Base-by-base conservation (phyloP, 2,113 vertebrate genomes). In the Prochilodus magdalenae region DNA sequence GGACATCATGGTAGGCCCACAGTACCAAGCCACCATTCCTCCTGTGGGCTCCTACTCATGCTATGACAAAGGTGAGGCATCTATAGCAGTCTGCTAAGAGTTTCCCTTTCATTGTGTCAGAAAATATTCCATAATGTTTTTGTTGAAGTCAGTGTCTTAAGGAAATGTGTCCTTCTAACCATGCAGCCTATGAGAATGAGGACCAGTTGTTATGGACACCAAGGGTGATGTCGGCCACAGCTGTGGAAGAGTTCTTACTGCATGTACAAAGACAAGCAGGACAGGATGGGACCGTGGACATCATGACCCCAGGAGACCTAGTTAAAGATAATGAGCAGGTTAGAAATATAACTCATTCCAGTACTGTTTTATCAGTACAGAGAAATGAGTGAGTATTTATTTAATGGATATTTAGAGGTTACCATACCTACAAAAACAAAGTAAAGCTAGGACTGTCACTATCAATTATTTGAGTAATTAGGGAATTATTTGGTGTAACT, bases 191-290 rank as follows among this genome's bases (percentile, higher is more conserved):
- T 57, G 96, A 95, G 86, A 94, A 93, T 0, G 96, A 96, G 44
- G 98, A 99, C 92, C 98, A 98, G 93, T 86, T 98, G 86, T 92
- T 99, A 27, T 99, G 98, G 98, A 95, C 91, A 74, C 97, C 98
- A 0, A 94, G 80, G 18, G 84, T 96, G 75, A 93, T 99, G 12
- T 93, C 96, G 0, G 90, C 93, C 83, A 90, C 89, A n/a, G 95
- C 96, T 67, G 96, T 98, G 60, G 96, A 98, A 59, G 95, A 95
- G 66, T 99, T 97, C 86, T 92, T 99, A 26, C 93, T 94, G 84
- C 91, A 93, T 0, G 96, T 94, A 0, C 94, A 95, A 80, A 96
- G 91, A 83, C 90, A 92, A 22, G 81, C 87, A 24, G 91, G 91
- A 88, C 94, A 96, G 0, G 93, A 94, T 88, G 89, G 84, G 84